These are phyloP conservation scores for Lycaena phlaeas DNA, from an alignment of 2,888 invertebrate genomes.

Conservation along the genomic window DNA sequence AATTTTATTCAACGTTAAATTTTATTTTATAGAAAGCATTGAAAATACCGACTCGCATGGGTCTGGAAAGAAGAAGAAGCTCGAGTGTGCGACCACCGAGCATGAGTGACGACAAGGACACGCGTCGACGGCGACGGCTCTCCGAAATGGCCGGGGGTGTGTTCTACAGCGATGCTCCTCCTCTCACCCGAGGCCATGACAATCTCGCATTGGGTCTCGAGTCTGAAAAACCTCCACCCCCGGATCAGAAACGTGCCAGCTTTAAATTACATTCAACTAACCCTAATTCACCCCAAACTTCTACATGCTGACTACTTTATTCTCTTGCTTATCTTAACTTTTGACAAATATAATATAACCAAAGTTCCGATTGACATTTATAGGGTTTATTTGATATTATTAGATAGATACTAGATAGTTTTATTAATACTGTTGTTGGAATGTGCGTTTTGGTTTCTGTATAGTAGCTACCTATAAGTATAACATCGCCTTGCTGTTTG, in stretches of 20 bases:
- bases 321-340: too few relatives aligned
- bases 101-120: slow-evolving; percentile 55
- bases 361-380: too few relatives aligned
- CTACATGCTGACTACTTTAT: slow-evolving; percentile 31
- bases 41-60: slow-evolving; percentile 46
- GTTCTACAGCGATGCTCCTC: slow-evolving; percentile 55
- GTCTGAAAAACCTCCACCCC: slow-evolving; percentile 42
- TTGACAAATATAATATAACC: too few relatives aligned
- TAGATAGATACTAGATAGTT: too few relatives aligned
- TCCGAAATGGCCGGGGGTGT: slow-evolving; percentile 65
- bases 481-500: too few relatives aligned
- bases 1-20: too few relatives aligned
- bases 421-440: too few relatives aligned
- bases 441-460: too few relatives aligned
- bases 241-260: slow-evolving; percentile 33
- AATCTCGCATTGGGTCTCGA: slow-evolving; percentile 55
- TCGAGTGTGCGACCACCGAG: slow-evolving; percentile 59
- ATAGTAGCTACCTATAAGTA: too few relatives aligned
- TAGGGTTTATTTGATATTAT: too few relatives aligned
- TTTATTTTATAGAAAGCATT: slow-evolving; percentile 39
- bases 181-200: slow-evolving; percentile 40
- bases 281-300: slow-evolving; percentile 27
- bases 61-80: slow-evolving; percentile 52
- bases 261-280: slow-evolving; percentile 33
- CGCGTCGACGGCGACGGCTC: slow-evolving; percentile 52